These are phyloP conservation scores for Notocelia uddmanniana DNA, from an alignment of 2,888 invertebrate genomes.

Conservation along the genomic window DNA sequence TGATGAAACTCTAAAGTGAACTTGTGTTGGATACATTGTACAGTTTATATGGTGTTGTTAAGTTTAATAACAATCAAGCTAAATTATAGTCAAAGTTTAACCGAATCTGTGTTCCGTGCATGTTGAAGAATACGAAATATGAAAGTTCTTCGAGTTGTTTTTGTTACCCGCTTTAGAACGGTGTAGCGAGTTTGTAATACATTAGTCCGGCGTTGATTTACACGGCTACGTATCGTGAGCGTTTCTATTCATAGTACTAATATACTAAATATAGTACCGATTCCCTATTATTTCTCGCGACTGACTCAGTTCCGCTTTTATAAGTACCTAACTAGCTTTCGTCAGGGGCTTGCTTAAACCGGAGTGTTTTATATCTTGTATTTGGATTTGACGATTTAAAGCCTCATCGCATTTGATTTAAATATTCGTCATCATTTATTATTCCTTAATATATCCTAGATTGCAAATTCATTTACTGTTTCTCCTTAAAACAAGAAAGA, in stretches of 20 bases:
- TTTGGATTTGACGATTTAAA: conserved; percentile 25
- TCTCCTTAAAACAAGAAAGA: background rate
- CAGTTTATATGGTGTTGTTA: background rate
- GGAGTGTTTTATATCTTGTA: conserved; percentile 34
- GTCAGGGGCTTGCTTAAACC: conserved; percentile 19
- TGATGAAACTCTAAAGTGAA: too few species aligned
- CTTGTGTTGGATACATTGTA: background rate
- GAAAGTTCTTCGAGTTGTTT: conserved; percentile 58
- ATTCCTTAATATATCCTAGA: background rate
- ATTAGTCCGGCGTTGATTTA: conserved; percentile 83
- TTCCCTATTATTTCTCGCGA: conserved; percentile 81
- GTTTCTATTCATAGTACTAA: conserved; percentile 83
- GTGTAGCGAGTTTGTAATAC: conserved; percentile 77
- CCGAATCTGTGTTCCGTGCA: background rate
- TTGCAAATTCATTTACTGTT: background rate
- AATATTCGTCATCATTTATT: background rate
- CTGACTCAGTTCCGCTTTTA: conserved; percentile 78
- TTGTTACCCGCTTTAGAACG: conserved; percentile 61
- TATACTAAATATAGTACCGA: conserved; percentile 83
- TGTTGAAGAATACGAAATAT: conserved; percentile 44
- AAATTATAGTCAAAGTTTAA: conserved; percentile 15
- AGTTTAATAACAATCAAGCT: background rate
- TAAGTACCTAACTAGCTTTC: conserved; percentile 56
- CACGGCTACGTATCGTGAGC: conserved; percentile 77
- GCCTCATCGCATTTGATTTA: conserved; percentile 12